These are phyloP conservation scores for Hemitrygon akajei DNA, from an alignment of 2,797 vertebrate genomes.

Conservation along the genomic window DNA sequence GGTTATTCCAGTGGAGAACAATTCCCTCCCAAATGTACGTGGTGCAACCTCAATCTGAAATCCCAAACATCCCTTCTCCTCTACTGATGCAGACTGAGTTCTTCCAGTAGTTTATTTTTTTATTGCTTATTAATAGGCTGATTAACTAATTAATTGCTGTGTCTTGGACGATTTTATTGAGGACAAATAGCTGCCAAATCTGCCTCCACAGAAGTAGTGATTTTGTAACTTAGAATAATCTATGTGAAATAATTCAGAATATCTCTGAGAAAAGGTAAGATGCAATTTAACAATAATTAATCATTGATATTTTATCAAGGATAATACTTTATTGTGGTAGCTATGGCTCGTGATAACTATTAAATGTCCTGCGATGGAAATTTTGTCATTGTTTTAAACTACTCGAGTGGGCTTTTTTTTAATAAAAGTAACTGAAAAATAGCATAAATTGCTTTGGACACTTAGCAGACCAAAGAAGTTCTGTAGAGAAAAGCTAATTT, in stretches of 20 bases:
- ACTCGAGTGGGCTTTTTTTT: background rate
- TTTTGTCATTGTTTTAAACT: background rate
- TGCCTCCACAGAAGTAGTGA: background rate
- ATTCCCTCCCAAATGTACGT: too few relatives aligned
- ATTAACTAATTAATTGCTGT: background rate
- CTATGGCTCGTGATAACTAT: background rate
- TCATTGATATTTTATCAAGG: background rate
- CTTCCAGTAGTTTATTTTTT: too few relatives aligned
- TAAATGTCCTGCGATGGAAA: background rate
- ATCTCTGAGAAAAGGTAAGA: too few relatives aligned
- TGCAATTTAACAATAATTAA: background rate
- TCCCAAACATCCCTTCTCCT: too few relatives aligned
- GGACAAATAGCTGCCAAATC: background rate
- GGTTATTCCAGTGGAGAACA: too few relatives aligned
- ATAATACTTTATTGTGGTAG: background rate
- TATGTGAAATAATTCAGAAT: background rate
- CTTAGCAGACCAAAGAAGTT: background rate
- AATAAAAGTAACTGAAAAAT: background rate
- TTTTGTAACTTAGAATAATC: background rate
- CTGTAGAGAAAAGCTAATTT: background rate
- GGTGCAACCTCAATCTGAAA: too few relatives aligned
- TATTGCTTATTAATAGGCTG: background rate
- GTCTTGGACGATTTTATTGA: background rate
- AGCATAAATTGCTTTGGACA: background rate
- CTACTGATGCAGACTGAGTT: too few relatives aligned